Base-by-base conservation (phyloP, 1,140 invertebrate species). In the Meloidogyne exigua region DNA sequence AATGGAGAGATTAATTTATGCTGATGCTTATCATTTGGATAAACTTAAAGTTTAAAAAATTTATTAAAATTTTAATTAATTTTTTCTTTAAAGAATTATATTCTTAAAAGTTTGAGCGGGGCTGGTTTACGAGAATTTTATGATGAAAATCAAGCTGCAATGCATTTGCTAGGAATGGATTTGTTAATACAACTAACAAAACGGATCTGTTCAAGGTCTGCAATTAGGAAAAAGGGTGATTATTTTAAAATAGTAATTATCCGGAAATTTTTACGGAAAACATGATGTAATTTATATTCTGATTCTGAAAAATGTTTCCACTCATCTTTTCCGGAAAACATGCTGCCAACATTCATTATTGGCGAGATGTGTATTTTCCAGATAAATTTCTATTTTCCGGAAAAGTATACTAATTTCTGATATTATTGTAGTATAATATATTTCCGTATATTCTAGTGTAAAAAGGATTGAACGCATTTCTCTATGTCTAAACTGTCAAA, bases 131-230 rank as follows among this genome's bases (percentile, higher is more conserved):
- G 72, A 62, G 72, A 73, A 36, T 73, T 73, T 32, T 73, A 73
- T 36, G 72, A 73, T 3, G 72, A 73, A 15, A 73, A 73, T 64
- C 72, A 73, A 36, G 28, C 72, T n/a, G 72, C 42, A n/a, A 25
- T 73, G 57, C 62, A 73, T 64, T 64, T 57, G 72, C 11, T 73
- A 23, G 65, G 72, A 21, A 73, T 64, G 57, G 72, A 73, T 23
- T 73, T 73, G 23, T 65, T 73, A 21, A 73, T 73, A 12, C 72
- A 73, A 26, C 72, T 73, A 49, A 73, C 72, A 18, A 13, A 64
- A 23, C 28, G 72, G 21, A 73, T 73, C 21, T 73, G 72, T 64
- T 66, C 72, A 23, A 73, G 72, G 72, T 73, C 57, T n/a, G n/a
- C n/a, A n/a, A 57, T 44, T 44, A 57, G 18, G 49, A 57, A 57